Percentiles rank a stretch among this genome's conserved stretches.
Evolutionary conservation across 2,797 vertebrate species (phyloP).

Genomic region (Nyctibius grandis): DNA sequence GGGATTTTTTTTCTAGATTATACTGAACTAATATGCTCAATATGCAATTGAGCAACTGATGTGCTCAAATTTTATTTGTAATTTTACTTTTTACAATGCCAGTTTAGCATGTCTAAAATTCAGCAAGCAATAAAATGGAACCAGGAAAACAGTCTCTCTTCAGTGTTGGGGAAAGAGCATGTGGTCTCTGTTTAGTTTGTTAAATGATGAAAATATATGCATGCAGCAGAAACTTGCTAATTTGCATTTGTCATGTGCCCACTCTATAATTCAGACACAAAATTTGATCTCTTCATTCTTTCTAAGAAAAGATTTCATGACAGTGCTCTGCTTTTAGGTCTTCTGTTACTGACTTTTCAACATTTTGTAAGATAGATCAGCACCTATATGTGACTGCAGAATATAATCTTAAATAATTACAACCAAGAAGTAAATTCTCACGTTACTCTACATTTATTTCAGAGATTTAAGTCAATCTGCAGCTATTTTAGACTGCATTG

Average conservation of each 20-base stretch:
- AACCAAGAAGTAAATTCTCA: neutral
- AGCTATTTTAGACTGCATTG: neutral
- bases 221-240: neutral
- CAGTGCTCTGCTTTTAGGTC: neutral
- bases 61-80: neutral
- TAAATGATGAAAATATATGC: neutral
- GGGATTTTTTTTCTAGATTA: neutral
- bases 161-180: neutral
- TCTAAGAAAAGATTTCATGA: neutral
- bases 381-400: neutral
- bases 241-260: neutral
- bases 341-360: neutral
- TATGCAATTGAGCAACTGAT: neutral
- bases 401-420: neutral
- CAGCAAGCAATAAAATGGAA: neutral
- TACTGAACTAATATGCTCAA: neutral
- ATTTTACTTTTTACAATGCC: neutral
- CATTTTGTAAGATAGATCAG: neutral
- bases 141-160: neutral
- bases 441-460: neutral
- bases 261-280: neutral
- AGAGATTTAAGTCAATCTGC: neutral
- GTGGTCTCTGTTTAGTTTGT: neutral
- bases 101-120: neutral
- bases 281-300: neutral